A percentile compares a stretch with the other conserved stretches of the same genome.
phyloP scores from a whole-genome alignment of 2,888 invertebrate genomes.

The Protonemura montana region DNA sequence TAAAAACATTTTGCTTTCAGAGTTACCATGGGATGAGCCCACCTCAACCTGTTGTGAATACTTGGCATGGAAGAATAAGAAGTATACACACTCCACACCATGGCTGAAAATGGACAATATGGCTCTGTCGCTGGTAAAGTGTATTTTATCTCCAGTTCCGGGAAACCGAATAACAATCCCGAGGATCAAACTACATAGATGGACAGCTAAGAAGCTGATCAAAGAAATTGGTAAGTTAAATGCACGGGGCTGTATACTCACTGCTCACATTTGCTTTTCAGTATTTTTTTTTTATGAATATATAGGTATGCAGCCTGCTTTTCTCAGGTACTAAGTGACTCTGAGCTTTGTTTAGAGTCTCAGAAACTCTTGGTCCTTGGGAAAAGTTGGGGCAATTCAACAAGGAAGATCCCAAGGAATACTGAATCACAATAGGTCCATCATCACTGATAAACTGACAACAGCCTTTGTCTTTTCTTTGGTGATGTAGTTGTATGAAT shows the following conservation, averaged over 20 bases:
- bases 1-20: constrained; percentile 68
- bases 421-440: not conserved
- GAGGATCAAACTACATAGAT: constrained; percentile 77
- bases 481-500: constrained; percentile 91
- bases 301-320: constrained; percentile 55
- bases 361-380: constrained; percentile 65
- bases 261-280: not conserved
- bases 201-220: constrained; percentile 66
- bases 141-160: constrained; percentile 75
- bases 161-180: constrained; percentile 70
- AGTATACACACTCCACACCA: constrained; percentile 66
- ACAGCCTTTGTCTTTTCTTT: constrained; percentile 73
- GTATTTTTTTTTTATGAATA: not conserved
- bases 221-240: constrained; percentile 59
- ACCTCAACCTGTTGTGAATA: constrained; percentile 74
- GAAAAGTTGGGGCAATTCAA: constrained; percentile 52
- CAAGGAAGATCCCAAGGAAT: constrained; percentile 44
- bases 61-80: constrained; percentile 74
- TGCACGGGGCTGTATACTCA: not conserved
- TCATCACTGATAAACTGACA: constrained; percentile 48
- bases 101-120: constrained; percentile 78
- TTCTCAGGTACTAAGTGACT: constrained; percentile 88
- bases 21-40: constrained; percentile 95
- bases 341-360: constrained; percentile 66
- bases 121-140: constrained; percentile 77